Evolutionary conservation across 2,888 invertebrate genomes (phyloP), one percentile per base, ranked within the genome.

Genomic region (Diadromus collaris): DNA sequence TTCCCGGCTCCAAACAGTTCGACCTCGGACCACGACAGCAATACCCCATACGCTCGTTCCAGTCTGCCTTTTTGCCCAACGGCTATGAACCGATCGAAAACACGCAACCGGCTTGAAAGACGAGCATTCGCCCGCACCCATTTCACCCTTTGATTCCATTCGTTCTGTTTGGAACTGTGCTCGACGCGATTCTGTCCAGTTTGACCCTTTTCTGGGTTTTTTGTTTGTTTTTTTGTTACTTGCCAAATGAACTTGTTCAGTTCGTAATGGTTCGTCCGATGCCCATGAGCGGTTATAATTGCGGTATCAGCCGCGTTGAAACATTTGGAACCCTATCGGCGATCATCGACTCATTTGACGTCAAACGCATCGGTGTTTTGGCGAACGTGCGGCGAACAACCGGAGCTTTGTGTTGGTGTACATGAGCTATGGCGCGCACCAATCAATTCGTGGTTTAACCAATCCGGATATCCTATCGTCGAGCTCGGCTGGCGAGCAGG

Each of bases 11-110:
- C 58, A 63, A 44, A 44, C 38, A 38, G 19, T 58, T 61, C 27
- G 65, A 41, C 38, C 51, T 44, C 63, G 54, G 54, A 63, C 41
- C 21, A 71, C 64, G 68, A n/a, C 54, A 38, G 16, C 38, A 27
- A 27, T 67, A 24, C 54, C 27, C 34, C 54, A 41, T 54, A 56
- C 41, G 68, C 41, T 68, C 56, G 56, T 56, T 56, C 41, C 19
- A 21, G 29, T 58, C 29, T 29, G 27, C 61, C 61, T 29, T 38
- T 54, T 46, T 67, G 81, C 29, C 67, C 69, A 83, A 60, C 81
- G 82, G 75, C 82, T 83, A 82, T 75, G 81, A 85, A 84, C 83
- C 86, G 86, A 88, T 88, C 85, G 85, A 86, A 88, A 88, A 87
- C 86, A 86, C 85, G 85, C 86, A 84, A 38, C 38, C 16, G 38